Base-by-base conservation (phyloP, 2,888 invertebrate genomes). In the Campoplex capitator region DNA sequence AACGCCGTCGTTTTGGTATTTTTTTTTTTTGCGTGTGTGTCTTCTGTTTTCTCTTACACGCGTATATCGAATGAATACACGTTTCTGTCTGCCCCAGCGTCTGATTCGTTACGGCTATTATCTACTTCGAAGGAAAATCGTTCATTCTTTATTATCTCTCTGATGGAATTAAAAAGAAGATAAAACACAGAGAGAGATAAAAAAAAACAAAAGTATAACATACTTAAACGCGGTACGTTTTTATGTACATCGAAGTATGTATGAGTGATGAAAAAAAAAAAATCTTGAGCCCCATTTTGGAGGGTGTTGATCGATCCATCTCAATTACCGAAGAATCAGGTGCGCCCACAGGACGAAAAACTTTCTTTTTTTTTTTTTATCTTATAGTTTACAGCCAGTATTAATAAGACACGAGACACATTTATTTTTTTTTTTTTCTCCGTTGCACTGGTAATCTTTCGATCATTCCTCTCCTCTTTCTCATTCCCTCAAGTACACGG, bases 261-360 rank as follows among this genome's bases (percentile, higher is more conserved):
- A 56, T 13, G 42, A 28, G 65, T 28, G 48, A 16, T 42, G 35
- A 51, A 23, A n/a, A 70, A 75, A 70, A 75, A 82, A 77, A 74
- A 87, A 76, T 85, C 68, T 70, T 38, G 70, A 78, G 42, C 56
- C 71, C 75, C 56, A n/a, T 83, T 74, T 71, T 75, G 71, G 68
- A 74, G 83, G 85, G 81, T 56, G 84, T 76, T 90, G 88, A 89
- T 92, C 91, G 90, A 93, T 93, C 90, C 91, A 90, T 93, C 92
- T 92, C 91, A 93, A 92, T 93, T 93, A 93, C 91, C 88, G 84
- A 90, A 91, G 91, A 93, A 93, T 93, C 93, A 92, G 92, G 91
- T 92, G 92, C 89, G 88, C 89, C 56, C 58, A 3, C 90, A 89
- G 89, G 90, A 86, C 88, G 56, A 81, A 73, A 62, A 62, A 62